These are phyloP conservation scores for Drosophila lini DNA, from an alignment of 1,140 invertebrate species.

Conservation along the genomic window DNA sequence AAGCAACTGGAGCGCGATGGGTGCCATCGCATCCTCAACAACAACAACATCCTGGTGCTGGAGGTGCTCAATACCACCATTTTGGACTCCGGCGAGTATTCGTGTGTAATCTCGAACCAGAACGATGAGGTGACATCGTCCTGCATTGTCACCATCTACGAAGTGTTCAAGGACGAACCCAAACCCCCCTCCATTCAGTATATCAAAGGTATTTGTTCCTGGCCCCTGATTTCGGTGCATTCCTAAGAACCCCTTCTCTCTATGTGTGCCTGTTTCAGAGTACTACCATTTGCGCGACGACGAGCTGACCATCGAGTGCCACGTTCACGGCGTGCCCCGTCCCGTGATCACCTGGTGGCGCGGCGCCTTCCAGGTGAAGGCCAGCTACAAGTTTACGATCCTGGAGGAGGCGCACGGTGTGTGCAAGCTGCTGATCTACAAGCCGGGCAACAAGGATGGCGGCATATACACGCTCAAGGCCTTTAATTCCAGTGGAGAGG, in stretches of 20 bases:
- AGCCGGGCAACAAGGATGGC: constrained; percentile 85
- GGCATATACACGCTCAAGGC: constrained; percentile 88
- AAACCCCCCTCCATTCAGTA: constrained; percentile 81
- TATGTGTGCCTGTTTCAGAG: constrained; percentile 61
- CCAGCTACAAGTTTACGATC: constrained; percentile 83
- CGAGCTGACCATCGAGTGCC: constrained; percentile 81
- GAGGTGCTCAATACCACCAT: constrained; percentile 89
- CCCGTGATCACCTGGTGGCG: constrained; percentile 78
- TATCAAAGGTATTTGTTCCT: constrained; percentile 74
- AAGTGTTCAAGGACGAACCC: constrained; percentile 83
- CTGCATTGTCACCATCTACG: constrained; percentile 85
- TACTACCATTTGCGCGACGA: constrained; percentile 83
- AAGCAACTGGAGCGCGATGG: constrained; percentile 86
- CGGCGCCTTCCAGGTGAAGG: constrained; percentile 76
- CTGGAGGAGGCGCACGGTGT: constrained; percentile 83
- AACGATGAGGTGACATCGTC: constrained; percentile 89
- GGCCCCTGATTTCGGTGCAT: background rate
- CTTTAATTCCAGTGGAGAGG: constrained; percentile 88
- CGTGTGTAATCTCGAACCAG: constrained; percentile 90
- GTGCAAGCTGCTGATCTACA: constrained; percentile 87
- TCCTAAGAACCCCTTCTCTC: constrained; percentile 1
- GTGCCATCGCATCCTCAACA: constrained; percentile 86
- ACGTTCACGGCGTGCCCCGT: constrained; percentile 76
- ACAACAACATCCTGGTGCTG: constrained; percentile 90
- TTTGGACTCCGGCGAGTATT: constrained; percentile 90